phyloP scores from a whole-genome alignment of 2,113 vertebrate genomes.

The Erythrocercus mccallii region DNA sequence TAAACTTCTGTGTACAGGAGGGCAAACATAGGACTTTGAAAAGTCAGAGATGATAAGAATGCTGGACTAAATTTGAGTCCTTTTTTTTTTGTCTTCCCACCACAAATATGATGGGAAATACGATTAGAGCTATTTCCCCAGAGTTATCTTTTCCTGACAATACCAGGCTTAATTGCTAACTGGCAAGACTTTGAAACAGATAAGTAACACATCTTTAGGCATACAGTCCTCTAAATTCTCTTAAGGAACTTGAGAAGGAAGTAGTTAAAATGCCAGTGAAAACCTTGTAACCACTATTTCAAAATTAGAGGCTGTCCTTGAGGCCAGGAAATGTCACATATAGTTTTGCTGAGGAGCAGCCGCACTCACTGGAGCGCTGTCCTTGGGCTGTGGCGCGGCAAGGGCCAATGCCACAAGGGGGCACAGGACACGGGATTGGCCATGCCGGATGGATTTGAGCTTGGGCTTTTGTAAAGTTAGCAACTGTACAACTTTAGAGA shows the following conservation, averaged over 20 bases:
- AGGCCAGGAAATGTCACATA: background rate
- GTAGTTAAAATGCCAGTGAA: background rate
- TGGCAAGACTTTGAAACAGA: background rate
- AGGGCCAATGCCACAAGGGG: background rate
- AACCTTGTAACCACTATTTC: background rate
- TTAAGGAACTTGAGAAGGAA: background rate
- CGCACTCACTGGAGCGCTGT: background rate
- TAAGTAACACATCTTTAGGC: background rate
- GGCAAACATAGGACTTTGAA: background rate
- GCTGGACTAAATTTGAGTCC: background rate
- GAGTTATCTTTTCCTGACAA: background rate
- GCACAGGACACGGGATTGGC: background rate
- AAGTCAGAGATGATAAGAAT: background rate
- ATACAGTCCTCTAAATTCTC: background rate
- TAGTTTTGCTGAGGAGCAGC: background rate
- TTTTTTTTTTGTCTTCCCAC: background rate
- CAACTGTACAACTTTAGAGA: background rate
- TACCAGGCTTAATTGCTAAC: background rate
- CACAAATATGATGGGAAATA: background rate
- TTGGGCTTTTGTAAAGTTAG: background rate
- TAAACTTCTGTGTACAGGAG: background rate
- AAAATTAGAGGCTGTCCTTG: background rate
- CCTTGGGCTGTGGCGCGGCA: background rate
- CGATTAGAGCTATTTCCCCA: background rate
- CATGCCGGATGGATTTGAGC: accelerated